Evolutionary conservation across 2,888 invertebrate species (phyloP), one percentile per base, ranked within the genome.

Genomic region (Cheilosia vulpina): DNA sequence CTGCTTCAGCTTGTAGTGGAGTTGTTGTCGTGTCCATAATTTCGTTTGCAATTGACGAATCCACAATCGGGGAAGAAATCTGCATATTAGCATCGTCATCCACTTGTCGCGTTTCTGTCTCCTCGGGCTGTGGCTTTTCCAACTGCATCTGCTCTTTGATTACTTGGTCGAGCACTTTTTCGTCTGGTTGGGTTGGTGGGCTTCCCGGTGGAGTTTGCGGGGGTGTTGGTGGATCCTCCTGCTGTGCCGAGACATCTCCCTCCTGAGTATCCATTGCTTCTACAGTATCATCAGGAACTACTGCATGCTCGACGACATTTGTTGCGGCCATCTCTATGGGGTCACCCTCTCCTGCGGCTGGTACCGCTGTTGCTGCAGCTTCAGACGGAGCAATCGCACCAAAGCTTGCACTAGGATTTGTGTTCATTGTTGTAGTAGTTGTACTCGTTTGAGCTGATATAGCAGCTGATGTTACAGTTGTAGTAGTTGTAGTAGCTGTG

Each of bases 221-320:
- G 1, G 84, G 84, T 19, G 84, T 84, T 19, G 83, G 83, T 41
- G 79, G 83, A 11, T 84, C 83, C 6, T 63, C 62, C 27, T 68
- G 57, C 17, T 72, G 13, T 7, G 65, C 45, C 7, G 60, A 52
- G 7, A 66, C 31, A n/a, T 87, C 79, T 66, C 83, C 87, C 43
- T 89, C 89, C 79, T 88, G 88, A 17, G 88, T 89, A 41, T 89
- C 89, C 89, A 89, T 89, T 45, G 88, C 89, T 87, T 89, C 89
- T 34, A 88, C 85, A 6, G 63, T 76, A 34, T 58, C 38, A 1
- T 17, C 58, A 17, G 17, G 47, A 21, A 13, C 58, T 13, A 5
- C 6, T 11, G 38, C 45, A 24, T 17, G 19, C 17, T 47, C 19
- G 47, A 47, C 9, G 17, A 47, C 47, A 47, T 47, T 47, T 2